A percentile compares a stretch with the other conserved stretches of the same genome.
Conservation (phyloP, 1,140 invertebrate genomes). For the Lepidurus packardi region DNA sequence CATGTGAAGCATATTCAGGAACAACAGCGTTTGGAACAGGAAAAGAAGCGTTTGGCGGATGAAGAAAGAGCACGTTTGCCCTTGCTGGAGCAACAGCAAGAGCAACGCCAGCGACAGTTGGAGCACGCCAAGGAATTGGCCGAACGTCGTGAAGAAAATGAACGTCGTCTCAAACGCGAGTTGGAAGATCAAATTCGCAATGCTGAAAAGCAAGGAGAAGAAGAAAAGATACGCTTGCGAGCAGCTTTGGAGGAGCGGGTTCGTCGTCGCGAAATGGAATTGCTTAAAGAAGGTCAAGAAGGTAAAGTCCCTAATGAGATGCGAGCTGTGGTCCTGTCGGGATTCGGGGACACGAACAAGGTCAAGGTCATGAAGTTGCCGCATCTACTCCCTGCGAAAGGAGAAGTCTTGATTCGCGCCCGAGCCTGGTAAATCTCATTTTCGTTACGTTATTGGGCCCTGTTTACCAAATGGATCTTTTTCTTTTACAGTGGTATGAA, state of each 20-base stretch:
- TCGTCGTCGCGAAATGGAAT: constrained; percentile 1
- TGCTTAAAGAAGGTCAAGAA: not conserved
- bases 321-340: constrained; percentile 70
- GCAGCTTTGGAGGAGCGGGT: constrained; percentile 8
- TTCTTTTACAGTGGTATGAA: constrained; percentile 57
- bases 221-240: not conserved
- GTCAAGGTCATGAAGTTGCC: constrained; percentile 74
- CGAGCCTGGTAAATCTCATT: constrained; percentile 69
- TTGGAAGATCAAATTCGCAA: not conserved
- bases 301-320: constrained; percentile 52
- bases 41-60: not conserved
- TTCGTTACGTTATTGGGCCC: not conserved
- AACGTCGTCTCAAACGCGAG: not conserved
- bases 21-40: not conserved
- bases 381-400: constrained; percentile 63
- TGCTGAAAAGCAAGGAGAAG: constrained; percentile 12
- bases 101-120: constrained; percentile 6
- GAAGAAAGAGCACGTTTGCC: constrained; percentile 24
- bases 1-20: constrained; percentile 23
- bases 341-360: constrained; percentile 76
- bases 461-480: not conserved
- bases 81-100: not conserved
- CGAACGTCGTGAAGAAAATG: constrained; percentile 6
- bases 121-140: constrained; percentile 22
- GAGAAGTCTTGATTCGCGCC: constrained; percentile 74